Percentiles rank a stretch among this genome's conserved stretches.
Conservation (phyloP, 2,888 invertebrate species). For the Ophioninae sp. region DNA sequence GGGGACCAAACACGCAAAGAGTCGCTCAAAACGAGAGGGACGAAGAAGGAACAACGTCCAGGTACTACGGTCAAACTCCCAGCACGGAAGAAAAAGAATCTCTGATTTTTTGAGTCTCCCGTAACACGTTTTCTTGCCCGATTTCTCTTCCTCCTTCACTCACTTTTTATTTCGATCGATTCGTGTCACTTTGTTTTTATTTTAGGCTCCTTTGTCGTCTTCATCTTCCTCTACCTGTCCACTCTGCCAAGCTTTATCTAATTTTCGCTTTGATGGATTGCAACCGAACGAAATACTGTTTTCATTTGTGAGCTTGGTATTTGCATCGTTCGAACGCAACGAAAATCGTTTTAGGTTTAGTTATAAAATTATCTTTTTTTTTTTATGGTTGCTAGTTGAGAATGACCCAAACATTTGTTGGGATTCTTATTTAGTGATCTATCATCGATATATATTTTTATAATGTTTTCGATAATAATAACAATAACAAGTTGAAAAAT, state of each 20-base stretch:
- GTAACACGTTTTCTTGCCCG: constrained; percentile 27
- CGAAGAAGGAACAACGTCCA: constrained; percentile 3
- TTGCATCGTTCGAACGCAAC: background rate
- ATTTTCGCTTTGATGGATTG: background rate
- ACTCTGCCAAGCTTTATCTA: background rate
- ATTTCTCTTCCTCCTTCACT: constrained; percentile 43
- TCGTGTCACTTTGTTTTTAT: background rate
- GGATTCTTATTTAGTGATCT: too few species aligned
- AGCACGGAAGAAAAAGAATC: background rate
- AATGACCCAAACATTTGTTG: too few species aligned
- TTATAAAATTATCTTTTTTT: too few species aligned
- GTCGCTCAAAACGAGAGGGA: constrained; percentile 1
- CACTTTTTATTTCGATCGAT: constrained; percentile 29
- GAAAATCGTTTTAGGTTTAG: too few species aligned
- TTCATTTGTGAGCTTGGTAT: background rate
- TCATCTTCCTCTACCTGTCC: background rate
- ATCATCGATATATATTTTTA: too few species aligned
- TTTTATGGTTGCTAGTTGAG: too few species aligned
- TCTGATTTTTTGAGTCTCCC: constrained; percentile 13
- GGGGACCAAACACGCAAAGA: constrained; percentile 16
- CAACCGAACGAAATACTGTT: background rate
- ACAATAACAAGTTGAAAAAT: too few species aligned
- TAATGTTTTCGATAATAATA: too few species aligned
- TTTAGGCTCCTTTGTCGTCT: background rate
- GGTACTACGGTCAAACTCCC: too few species aligned